Evolutionary conservation across 2,888 invertebrate species (phyloP).

Genomic region (Pammene fasciana): DNA sequence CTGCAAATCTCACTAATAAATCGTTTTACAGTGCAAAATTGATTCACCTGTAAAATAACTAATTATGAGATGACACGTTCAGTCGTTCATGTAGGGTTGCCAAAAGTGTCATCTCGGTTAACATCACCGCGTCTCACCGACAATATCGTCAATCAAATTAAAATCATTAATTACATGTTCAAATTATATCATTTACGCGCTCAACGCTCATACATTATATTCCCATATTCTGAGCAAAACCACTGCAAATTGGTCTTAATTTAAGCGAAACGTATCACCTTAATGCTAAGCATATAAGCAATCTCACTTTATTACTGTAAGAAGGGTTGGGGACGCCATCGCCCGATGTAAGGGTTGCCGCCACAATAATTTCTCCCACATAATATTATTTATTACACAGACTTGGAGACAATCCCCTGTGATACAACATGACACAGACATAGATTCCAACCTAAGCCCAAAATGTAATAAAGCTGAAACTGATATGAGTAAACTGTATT

Average conservation of each 20-base stretch:
- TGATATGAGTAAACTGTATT: constrained; percentile 42
- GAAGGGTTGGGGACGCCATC: constrained; percentile 50
- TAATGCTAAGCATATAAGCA: constrained; percentile 76
- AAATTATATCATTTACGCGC: constrained; percentile 71
- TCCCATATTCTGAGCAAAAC: constrained; percentile 74
- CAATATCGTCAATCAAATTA: constrained; percentile 51
- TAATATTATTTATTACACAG: constrained; percentile 66
- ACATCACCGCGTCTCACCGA: neutral
- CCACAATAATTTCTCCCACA: constrained; percentile 63
- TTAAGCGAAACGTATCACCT: constrained; percentile 75
- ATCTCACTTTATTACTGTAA: constrained; percentile 70
- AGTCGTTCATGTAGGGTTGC: no score
- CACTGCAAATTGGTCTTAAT: constrained; percentile 80
- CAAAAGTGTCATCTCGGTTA: no score
- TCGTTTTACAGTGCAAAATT: no score
- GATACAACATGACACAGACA: constrained; percentile 58
- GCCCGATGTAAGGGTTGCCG: constrained; percentile 56
- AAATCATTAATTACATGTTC: constrained; percentile 68
- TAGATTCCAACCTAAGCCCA: constrained; percentile 51
- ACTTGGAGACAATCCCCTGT: constrained; percentile 62
- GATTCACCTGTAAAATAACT: no score
- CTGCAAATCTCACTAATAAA: neutral
- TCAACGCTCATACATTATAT: constrained; percentile 74
- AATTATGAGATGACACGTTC: no score
- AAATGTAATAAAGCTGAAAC: constrained; percentile 46